phyloP scores from a whole-genome alignment of 1,140 invertebrate genomes.

The Bradysia coprophila region DNA sequence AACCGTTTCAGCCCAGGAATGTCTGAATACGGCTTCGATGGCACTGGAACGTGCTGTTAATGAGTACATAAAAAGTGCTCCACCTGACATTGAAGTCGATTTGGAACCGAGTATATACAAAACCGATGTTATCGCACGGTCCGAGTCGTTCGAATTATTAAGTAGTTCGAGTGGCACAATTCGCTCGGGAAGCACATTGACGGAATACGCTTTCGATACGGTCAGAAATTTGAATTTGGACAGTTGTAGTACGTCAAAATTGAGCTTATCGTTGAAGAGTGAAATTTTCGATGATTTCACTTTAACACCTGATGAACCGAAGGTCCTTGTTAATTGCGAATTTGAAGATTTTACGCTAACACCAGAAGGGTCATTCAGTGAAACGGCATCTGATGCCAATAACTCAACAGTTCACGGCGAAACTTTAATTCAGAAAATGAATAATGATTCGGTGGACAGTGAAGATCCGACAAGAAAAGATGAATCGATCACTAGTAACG shows the following conservation, averaged over 20 bases:
- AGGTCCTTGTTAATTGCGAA: slow-evolving; percentile 2
- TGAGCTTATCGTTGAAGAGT: slow-evolving; percentile 5
- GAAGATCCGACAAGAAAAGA: background rate
- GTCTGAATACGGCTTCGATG: background rate
- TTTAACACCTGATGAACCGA: slow-evolving; percentile 2
- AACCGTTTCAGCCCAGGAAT: background rate
- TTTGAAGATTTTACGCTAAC: slow-evolving; percentile 6
- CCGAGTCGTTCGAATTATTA: slow-evolving; percentile 4
- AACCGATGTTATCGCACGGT: background rate
- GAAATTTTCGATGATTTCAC: slow-evolving; percentile 6
- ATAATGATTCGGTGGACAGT: background rate
- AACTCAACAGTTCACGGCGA: background rate
- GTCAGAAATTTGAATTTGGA: slow-evolving; percentile 4
- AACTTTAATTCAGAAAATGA: background rate
- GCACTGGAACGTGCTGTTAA: background rate
- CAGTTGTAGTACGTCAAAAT: slow-evolving; percentile 5
- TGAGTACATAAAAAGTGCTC: slow-evolving; percentile 4
- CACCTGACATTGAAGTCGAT: background rate
- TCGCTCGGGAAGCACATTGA: slow-evolving; percentile 2
- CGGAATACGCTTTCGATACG: slow-evolving; percentile 5
- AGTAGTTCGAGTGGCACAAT: slow-evolving; percentile 6
- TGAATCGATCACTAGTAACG: background rate
- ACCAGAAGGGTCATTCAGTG: slow-evolving; percentile 3
- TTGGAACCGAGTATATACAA: background rate
- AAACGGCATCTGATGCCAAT: background rate